Percentiles rank a stretch among this genome's conserved stretches.
Evolutionary conservation across 35 echinoderm and acorn worm species (phyloP).

Genomic region (Antedon bifida): DNA sequence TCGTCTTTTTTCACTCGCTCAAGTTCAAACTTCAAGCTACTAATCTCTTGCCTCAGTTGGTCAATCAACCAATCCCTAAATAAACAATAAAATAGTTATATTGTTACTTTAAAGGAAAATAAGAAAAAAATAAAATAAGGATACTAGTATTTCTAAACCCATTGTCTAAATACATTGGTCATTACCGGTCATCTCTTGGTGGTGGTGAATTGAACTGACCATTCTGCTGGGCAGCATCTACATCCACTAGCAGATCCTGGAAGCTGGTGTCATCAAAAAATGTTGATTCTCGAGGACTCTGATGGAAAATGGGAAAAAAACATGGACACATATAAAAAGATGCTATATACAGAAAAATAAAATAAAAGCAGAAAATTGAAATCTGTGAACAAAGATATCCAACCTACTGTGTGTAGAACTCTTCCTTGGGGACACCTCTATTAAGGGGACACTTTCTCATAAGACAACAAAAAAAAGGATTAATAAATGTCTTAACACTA

Average conservation of each 20-base stretch:
- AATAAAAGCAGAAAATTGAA: neutral
- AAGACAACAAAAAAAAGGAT: no score
- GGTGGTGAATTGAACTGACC: neutral
- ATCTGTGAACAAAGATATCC: no score
- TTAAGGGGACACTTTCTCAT: no score
- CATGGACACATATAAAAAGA: no score
- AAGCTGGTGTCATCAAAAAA: constrained; percentile 9
- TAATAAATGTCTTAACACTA: no score
- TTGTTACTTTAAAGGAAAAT: no score
- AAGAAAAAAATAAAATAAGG: no score
- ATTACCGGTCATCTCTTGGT: neutral
- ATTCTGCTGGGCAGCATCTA: neutral
- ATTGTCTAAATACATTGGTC: no score
- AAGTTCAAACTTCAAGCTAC: constrained; percentile 71
- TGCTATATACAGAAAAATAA: neutral
- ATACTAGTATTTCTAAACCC: no score
- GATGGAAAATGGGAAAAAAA: neutral
- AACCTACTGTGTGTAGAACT: no score
- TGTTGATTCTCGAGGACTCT: constrained; percentile 20
- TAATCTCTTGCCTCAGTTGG: constrained; percentile 66
- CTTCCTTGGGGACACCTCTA: no score
- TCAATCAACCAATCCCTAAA: constrained; percentile 75
- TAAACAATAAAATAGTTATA: no score
- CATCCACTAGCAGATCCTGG: neutral
- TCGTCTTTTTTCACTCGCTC: constrained; percentile 64